Conservation (phyloP, 2,113 vertebrate species). For the Acrocephalus kingi region DNA sequence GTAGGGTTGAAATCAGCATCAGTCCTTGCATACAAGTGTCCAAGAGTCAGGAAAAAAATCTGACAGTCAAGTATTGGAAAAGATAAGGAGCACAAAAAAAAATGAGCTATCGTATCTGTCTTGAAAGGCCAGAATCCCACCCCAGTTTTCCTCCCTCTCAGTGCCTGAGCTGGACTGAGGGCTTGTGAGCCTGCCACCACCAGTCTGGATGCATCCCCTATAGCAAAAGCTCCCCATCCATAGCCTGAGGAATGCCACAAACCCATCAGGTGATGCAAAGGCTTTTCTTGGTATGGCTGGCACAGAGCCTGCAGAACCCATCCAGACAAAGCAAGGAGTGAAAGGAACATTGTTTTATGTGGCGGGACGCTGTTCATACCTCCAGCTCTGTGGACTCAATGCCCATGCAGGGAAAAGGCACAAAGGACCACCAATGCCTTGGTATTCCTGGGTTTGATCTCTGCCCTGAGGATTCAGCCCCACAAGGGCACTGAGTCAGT, state of each 20-base stretch:
- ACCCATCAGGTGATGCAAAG: neutral
- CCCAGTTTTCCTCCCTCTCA: neutral
- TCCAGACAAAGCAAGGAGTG: neutral
- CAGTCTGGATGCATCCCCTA: neutral
- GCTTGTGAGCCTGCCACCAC: fast-evolving
- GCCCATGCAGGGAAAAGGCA: slow-evolving; percentile 27
- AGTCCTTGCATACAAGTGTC: neutral
- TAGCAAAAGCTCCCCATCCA: neutral
- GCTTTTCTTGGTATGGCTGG: neutral
- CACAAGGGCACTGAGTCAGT: fast-evolving
- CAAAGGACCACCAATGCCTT: slow-evolving; percentile 29
- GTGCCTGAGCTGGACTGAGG: neutral
- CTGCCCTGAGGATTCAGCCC: slow-evolving; percentile 55
- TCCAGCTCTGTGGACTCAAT: neutral
- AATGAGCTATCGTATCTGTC: neutral
- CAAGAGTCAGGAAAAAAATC: neutral
- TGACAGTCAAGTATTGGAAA: neutral
- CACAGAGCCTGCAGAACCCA: neutral
- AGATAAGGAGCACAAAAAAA: neutral
- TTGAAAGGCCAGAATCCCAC: neutral
- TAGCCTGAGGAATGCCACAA: neutral
- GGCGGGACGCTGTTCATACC: neutral
- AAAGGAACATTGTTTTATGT: neutral
- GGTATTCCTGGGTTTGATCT: slow-evolving; percentile 34
- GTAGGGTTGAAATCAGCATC: neutral